Base-by-base conservation (phyloP, 1,140 invertebrate species). In the Eubasilissa regina region DNA sequence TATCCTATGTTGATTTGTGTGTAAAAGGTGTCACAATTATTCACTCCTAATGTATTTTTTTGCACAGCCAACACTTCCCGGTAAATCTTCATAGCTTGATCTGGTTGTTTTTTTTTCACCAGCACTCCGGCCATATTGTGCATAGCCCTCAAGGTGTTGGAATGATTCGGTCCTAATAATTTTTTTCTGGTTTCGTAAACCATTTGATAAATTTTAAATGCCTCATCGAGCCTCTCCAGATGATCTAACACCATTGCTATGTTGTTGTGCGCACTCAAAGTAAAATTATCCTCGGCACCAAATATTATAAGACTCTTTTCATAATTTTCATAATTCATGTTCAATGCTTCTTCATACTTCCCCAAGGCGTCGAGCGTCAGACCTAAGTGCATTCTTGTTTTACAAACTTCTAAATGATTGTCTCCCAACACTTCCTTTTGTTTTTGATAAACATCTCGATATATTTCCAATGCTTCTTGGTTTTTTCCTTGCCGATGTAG, bases 101-200 rank as follows among this genome's bases (percentile, higher is more conserved):
- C 66, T 17, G 48, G 8, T n/a, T 51, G 17, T 0, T 70, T 35
- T 21, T 12, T 15, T 19, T 47, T 47, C 0, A 47, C 45, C 17
- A 70, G 19, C 8, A 47, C 66, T 4, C n/a, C 51, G 9, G n/a
- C 66, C 66, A 70, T 51, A 51, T 70, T 70, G 45, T 19, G 21
- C 47, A 21, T 12, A 19, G 66, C 44, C 19, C 51, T 70, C 66
- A 70, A 51, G 13, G 66, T 51, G 19, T 70, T 17, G 10, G 66
- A 70, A 15, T 70, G 66, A 17, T 19, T 4, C 21, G 66, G 66
- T 12, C 66, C 66, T 6, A 21, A 51, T 6, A 21, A 12, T 12
- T 11, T 21, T 1, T 25, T 25, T 47, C 51, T 70, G 6, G 45
- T n/a, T 25, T 70, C 19, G 19, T 70, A 70, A 11, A 70, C 66